These are phyloP conservation scores for Sarcophaga caerulescens DNA, from an alignment of 2,888 invertebrate genomes.

Conservation along the genomic window DNA sequence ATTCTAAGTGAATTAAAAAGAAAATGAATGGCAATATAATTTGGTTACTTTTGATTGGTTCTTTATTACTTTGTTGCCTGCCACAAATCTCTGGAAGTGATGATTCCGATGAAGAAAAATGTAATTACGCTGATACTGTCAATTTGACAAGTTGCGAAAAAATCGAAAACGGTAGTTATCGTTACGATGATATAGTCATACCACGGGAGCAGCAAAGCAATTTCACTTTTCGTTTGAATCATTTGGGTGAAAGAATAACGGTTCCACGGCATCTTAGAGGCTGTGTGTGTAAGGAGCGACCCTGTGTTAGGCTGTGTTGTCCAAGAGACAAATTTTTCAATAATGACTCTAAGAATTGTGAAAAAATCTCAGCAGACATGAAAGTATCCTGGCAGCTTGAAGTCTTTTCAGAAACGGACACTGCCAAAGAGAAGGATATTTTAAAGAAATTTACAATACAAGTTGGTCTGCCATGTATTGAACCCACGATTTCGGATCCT, in stretches of 20 bases:
- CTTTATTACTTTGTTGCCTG: neutral
- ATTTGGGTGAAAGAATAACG: constrained; percentile 26
- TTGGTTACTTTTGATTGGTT: neutral
- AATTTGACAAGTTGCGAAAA: constrained; percentile 70
- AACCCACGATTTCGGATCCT: constrained; percentile 72
- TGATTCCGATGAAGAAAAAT: neutral
- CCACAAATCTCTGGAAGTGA: neutral
- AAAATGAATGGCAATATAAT: constrained; percentile 12
- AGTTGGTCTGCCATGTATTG: constrained; percentile 69
- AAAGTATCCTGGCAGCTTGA: constrained; percentile 29
- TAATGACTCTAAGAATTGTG: constrained; percentile 3
- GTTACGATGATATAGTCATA: constrained; percentile 72
- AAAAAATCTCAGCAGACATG: constrained; percentile 32
- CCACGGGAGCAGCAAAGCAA: constrained; percentile 63
- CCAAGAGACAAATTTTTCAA: constrained; percentile 41
- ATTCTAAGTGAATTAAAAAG: neutral
- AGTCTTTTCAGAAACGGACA: neutral
- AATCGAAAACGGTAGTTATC: constrained; percentile 71
- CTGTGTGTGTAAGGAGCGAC: constrained; percentile 72
- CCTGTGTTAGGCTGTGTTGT: constrained; percentile 75
- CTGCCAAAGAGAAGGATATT: constrained; percentile 12
- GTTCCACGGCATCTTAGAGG: constrained; percentile 71
- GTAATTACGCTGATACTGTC: constrained; percentile 69
- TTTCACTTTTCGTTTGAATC: constrained; percentile 67
- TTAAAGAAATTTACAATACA: constrained; percentile 46